Percentiles rank a stretch among this genome's conserved stretches.
phyloP scores from a whole-genome alignment of 1,140 invertebrate species.

The Batillaria attramentaria region DNA sequence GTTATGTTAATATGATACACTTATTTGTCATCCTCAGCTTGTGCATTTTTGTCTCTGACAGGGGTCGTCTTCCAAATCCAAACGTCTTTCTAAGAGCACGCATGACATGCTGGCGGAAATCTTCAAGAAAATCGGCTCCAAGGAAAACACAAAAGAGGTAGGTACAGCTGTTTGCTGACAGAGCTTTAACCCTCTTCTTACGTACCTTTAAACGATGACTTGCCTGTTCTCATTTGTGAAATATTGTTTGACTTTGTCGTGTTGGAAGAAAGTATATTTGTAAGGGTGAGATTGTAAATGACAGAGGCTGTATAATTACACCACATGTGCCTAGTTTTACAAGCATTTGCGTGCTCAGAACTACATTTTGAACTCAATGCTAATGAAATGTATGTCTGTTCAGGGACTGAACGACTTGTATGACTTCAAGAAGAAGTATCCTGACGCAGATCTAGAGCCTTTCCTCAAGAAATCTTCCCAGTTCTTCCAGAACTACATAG shows the following conservation, averaged over 20 bases:
- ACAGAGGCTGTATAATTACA: no score
- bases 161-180: not conserved
- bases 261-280: no score
- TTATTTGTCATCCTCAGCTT: not conserved
- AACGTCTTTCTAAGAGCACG: constrained; percentile 56
- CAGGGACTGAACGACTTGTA: constrained; percentile 88
- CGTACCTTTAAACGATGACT: no score
- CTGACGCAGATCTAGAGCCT: constrained; percentile 91
- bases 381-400: not conserved
- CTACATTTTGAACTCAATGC: no score
- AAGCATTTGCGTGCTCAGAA: no score
- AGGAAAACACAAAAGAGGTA: constrained; percentile 88
- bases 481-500: constrained; percentile 94
- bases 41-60: not conserved
- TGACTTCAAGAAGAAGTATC: constrained; percentile 91
- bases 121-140: constrained; percentile 92
- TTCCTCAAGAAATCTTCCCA: constrained; percentile 90
- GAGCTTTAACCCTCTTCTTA: no score
- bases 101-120: constrained; percentile 91
- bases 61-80: constrained; percentile 32
- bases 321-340: no score
- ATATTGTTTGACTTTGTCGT: no score
- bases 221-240: no score
- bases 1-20: no score
- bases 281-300: no score